Evolutionary conservation across 2,888 invertebrate genomes (phyloP).

Genomic region (Rosalia funebris): DNA sequence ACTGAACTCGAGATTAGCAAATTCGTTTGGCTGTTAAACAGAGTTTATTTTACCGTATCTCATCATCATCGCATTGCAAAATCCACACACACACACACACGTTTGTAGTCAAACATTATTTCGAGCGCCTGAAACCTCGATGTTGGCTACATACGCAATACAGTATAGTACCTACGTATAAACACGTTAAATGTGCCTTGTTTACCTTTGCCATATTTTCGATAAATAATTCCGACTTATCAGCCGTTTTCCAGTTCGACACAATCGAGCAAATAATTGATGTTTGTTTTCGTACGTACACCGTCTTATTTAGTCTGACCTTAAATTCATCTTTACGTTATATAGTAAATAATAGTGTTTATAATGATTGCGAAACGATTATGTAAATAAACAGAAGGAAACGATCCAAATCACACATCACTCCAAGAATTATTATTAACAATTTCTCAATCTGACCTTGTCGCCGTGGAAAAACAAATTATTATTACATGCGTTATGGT

Average conservation of each 20-base stretch:
- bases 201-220: neutral
- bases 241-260: no score
- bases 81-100: conserved; percentile 1
- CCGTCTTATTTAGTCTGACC: conserved; percentile 21
- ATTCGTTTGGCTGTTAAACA: conserved; percentile 31
- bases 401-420: conserved; percentile 28
- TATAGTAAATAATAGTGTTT: conserved; percentile 26
- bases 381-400: conserved; percentile 30
- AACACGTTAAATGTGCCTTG: conserved; percentile 2
- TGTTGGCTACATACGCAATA: conserved; percentile 1
- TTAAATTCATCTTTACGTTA: conserved; percentile 17
- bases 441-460: conserved; percentile 37
- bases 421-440: conserved; percentile 19
- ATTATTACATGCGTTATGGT: conserved; percentile 38
- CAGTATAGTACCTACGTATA: neutral
- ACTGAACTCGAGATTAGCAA: conserved; percentile 33
- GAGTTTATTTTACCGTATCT: conserved; percentile 21
- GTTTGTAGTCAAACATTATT: conserved; percentile 16
- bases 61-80: conserved; percentile 24
- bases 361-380: conserved; percentile 21
- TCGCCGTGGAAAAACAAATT: conserved; percentile 42
- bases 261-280: no score
- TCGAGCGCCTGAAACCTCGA: conserved; percentile 16
- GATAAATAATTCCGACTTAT: conserved; percentile 6
- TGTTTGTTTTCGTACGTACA: no score